Percentiles rank a stretch among this genome's conserved stretches.
phyloP scores from a whole-genome alignment of 1,140 invertebrate genomes.

The Matsumurasca onukii region DNA sequence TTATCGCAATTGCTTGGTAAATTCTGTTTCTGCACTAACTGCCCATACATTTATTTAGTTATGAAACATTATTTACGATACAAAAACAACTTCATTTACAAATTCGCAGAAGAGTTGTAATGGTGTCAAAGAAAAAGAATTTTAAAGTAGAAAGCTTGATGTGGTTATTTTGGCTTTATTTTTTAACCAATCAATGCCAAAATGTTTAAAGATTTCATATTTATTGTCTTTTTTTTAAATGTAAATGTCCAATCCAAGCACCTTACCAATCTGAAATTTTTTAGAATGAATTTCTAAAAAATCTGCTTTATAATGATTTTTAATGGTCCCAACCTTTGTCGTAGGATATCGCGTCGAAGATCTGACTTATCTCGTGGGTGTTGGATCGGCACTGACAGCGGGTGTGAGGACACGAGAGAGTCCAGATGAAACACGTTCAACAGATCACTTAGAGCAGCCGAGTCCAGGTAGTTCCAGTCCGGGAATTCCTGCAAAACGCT shows the following conservation, averaged over 20 bases:
- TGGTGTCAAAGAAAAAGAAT: neutral
- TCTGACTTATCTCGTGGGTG: conserved; percentile 78
- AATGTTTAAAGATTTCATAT: too few relatives aligned
- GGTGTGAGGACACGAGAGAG: conserved; percentile 59
- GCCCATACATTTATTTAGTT: too few relatives aligned
- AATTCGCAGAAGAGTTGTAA: neutral
- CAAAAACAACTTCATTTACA: neutral
- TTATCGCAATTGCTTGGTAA: too few relatives aligned
- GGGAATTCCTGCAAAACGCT: conserved; percentile 15
- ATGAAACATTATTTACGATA: too few relatives aligned
- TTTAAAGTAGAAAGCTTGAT: neutral
- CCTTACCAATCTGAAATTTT: too few relatives aligned
- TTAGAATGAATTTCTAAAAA: too few relatives aligned
- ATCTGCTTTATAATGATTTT: too few relatives aligned
- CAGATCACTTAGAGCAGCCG: neutral
- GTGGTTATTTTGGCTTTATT: neutral
- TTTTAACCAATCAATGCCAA: too few relatives aligned
- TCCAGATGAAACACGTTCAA: conserved; percentile 47
- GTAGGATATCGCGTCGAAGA: conserved; percentile 88
- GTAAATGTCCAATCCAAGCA: too few relatives aligned
- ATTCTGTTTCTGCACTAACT: too few relatives aligned
- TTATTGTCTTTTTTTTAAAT: too few relatives aligned
- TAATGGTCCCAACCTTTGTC: conserved; percentile 61
- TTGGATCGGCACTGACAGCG: conserved; percentile 57
- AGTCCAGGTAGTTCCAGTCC: conserved; percentile 10